Conservation (phyloP, 1,140 invertebrate species). For the Eriosoma lanigerum region DNA sequence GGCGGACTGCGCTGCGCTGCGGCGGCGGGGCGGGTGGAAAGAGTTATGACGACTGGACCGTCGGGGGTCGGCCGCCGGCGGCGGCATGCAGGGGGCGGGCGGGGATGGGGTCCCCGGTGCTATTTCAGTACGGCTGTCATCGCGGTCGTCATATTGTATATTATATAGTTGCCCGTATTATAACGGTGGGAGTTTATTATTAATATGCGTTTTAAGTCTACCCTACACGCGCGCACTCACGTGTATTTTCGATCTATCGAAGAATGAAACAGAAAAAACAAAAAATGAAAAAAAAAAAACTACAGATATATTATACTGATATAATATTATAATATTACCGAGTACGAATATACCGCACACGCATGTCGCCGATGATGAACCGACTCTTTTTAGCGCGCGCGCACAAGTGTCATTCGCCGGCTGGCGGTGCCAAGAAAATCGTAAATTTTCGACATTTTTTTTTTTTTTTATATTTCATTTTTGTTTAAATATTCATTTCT, state of each 20-base stretch:
- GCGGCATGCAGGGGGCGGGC: neutral
- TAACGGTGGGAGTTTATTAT: slow-evolving; percentile 50
- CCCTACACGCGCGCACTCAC: neutral
- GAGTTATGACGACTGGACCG: neutral
- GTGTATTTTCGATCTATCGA: slow-evolving; percentile 29
- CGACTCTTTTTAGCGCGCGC: too few relatives aligned
- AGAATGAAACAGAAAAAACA: too few relatives aligned
- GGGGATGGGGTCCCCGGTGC: slow-evolving; percentile 17
- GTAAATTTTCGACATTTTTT: slow-evolving; percentile 40
- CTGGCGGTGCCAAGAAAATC: slow-evolving; percentile 43
- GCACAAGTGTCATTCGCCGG: neutral
- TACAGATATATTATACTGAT: too few relatives aligned
- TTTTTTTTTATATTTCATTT: too few relatives aligned
- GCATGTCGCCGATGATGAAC: slow-evolving; percentile 29
- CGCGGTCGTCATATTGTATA: slow-evolving; percentile 44
- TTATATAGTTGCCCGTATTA: slow-evolving; percentile 33
- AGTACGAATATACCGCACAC: neutral
- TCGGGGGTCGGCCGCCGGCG: neutral
- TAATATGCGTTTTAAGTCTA: slow-evolving; percentile 45
- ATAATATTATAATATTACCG: too few relatives aligned
- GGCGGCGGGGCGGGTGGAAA: neutral
- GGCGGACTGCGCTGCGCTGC: too few relatives aligned
- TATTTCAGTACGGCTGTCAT: slow-evolving; percentile 51
- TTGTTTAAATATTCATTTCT: too few relatives aligned
- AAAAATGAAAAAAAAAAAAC: too few relatives aligned